Evolutionary conservation across 2,888 invertebrate genomes (phyloP).

Genomic region (Euspilapteryx auroguttella): DNA sequence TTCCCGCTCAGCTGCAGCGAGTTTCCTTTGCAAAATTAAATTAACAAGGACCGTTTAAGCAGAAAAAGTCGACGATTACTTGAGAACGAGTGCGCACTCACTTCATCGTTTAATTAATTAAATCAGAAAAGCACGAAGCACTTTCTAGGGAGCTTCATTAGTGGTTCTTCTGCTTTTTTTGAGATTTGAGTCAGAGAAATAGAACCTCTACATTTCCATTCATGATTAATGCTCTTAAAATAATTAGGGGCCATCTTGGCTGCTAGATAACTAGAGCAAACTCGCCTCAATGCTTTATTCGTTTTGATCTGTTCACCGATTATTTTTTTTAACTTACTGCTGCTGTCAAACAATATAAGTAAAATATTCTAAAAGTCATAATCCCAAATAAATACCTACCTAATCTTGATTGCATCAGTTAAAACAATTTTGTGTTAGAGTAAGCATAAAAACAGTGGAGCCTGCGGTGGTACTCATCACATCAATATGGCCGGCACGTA

Average conservation of each 20-base stretch:
- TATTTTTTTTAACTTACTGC: no score
- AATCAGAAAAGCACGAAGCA: slow-evolving; percentile 4
- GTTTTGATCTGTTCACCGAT: no score
- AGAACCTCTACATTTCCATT: not conserved
- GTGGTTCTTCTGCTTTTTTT: slow-evolving; percentile 3
- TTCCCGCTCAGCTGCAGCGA: no score
- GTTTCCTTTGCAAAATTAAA: not conserved
- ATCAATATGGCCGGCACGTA: slow-evolving; percentile 52
- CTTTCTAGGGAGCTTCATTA: slow-evolving; percentile 3
- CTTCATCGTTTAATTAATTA: slow-evolving; percentile 6
- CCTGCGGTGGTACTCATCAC: no score
- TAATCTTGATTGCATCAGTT: no score
- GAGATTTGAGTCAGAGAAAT: not conserved
- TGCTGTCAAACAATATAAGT: no score
- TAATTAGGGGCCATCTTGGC: not conserved
- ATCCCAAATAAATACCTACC: no score
- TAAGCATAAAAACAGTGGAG: no score
- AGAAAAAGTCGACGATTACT: slow-evolving; percentile 3
- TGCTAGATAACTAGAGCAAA: no score
- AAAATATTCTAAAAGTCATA: no score
- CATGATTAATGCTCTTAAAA: not conserved
- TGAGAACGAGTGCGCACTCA: slow-evolving; percentile 4
- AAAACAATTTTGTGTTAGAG: no score
- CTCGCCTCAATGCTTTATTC: no score
- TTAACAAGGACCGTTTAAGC: slow-evolving; percentile 1